Evolutionary conservation across 2,888 invertebrate species (phyloP), one percentile per base, ranked within the genome.

Genomic region (Drosophila helvetica): DNA sequence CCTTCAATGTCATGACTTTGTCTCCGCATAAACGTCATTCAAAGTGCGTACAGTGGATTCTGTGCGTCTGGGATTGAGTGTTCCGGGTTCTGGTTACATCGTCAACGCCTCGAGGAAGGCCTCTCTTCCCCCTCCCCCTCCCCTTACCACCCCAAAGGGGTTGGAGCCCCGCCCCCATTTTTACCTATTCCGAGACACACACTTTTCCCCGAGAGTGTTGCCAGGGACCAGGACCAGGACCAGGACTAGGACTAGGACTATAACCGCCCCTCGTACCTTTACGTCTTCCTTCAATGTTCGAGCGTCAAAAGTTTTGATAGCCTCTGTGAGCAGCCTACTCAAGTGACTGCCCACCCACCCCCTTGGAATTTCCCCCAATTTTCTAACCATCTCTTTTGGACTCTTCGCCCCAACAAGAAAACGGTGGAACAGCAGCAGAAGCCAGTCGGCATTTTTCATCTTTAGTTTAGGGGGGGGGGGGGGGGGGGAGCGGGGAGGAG

Each of bases 301-400:
- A 74, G 86, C 86, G 82, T 86, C 79, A 82, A 82, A 83, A 83
- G 82, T 83, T 83, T 83, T 83, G 88, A 83, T 83, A 83, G 86
- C 84, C 88, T 38, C 38, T 88, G 78, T 75, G 82, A 87, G 81
- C 68, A 70, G 88, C 80, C 83, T 87, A 84, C 81, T 85, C 71
- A 46, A 76, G 79, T 67, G 67, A 54, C 65, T 63, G 53, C 53
- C 27, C 42, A 7, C 22, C 22, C 19, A 19, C 42, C 30, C 5
- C 12, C 45, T 54, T 54, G 18, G 43, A 50, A 15, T 53, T 55
- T 45, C 55, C 56, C 48, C 55, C 65, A 59, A 59, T 38, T 18
- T 33, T 33, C n/a, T n/a, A 18, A 22, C 42, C 68, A 52, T 2
- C 19, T 43, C 6, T 30, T 12, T 25, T 12, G 1, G 38, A 18